These are phyloP conservation scores for Drosophila robusta DNA, from an alignment of 2,888 invertebrate species.

Conservation along the genomic window DNA sequence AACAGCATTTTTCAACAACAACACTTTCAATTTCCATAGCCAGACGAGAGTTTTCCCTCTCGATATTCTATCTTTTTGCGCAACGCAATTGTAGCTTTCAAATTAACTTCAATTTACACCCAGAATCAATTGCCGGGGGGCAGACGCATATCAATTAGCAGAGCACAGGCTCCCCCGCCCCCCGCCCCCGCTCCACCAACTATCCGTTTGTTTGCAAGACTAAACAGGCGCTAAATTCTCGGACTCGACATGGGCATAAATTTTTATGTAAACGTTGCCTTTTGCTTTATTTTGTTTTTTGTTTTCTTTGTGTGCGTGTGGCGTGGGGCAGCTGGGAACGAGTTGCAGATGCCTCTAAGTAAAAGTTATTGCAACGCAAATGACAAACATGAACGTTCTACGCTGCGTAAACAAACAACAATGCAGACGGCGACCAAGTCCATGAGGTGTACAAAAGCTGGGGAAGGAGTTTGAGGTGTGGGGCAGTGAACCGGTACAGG, in stretches of 20 bases:
- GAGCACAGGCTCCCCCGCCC: slow-evolving; percentile 1
- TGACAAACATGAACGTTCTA: slow-evolving; percentile 70
- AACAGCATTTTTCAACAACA: slow-evolving; percentile 24
- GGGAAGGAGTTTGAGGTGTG: neutral
- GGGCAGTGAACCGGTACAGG: slow-evolving; percentile 12
- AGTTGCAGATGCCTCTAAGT: slow-evolving; percentile 64
- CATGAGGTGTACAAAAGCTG: slow-evolving; percentile 10
- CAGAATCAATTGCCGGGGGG: slow-evolving; percentile 31
- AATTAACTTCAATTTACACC: slow-evolving; percentile 76
- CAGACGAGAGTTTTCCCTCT: slow-evolving; percentile 2
- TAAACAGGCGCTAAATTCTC: slow-evolving; percentile 61
- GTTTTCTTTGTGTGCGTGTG: slow-evolving; percentile 5
- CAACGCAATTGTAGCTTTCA: slow-evolving; percentile 65
- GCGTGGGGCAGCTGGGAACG: slow-evolving; percentile 36
- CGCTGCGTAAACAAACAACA: slow-evolving; percentile 61
- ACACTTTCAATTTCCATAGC: slow-evolving; percentile 43
- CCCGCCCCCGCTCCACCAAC: neutral
- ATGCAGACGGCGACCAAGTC: slow-evolving; percentile 26
- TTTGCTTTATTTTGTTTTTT: neutral
- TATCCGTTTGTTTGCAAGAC: slow-evolving; percentile 22
- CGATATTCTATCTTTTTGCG: slow-evolving; percentile 39
- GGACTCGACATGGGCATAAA: slow-evolving; percentile 47
- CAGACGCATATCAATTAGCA: slow-evolving; percentile 69
- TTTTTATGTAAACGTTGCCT: slow-evolving; percentile 67
- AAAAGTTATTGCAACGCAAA: slow-evolving; percentile 77